Evolutionary conservation across 1,140 invertebrate species (phyloP).

Genomic region (Charaxes varanes): DNA sequence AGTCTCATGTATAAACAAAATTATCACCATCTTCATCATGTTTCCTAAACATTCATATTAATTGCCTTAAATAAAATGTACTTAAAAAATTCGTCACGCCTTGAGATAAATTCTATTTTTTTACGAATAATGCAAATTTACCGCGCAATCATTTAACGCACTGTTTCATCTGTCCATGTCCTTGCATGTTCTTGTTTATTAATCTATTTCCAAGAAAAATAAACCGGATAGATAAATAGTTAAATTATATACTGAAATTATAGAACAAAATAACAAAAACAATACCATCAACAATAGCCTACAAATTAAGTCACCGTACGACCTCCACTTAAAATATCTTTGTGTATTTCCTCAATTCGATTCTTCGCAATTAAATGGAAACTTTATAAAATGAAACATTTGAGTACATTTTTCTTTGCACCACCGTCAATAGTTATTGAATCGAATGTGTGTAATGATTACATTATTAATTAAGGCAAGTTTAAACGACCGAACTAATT

Average conservation of each 20-base stretch:
- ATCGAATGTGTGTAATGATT: conserved; percentile 29
- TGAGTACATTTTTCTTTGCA: conserved; percentile 14
- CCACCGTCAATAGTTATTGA: conserved; percentile 14
- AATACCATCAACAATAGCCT: conserved; percentile 18
- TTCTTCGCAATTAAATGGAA: conserved; percentile 9
- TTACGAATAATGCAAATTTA: too few relatives aligned
- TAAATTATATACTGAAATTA: background rate
- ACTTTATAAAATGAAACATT: conserved; percentile 13
- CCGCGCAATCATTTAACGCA: too few relatives aligned
- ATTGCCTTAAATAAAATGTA: too few relatives aligned
- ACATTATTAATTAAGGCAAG: conserved; percentile 5
- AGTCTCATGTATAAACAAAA: too few relatives aligned
- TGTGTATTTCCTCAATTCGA: conserved; percentile 26
- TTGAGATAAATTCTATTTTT: too few relatives aligned
- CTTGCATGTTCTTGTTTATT: too few relatives aligned
- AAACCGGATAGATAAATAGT: too few relatives aligned
- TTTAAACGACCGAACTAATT: too few relatives aligned
- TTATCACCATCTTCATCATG: too few relatives aligned
- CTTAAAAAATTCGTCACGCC: too few relatives aligned
- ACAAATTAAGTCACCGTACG: conserved; percentile 26
- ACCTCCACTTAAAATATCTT: conserved; percentile 27
- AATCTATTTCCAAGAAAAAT: background rate
- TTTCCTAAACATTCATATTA: too few relatives aligned
- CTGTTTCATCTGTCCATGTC: too few relatives aligned
- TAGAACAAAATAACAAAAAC: conserved; percentile 4